Percentiles rank a stretch among this genome's conserved stretches.
phyloP scores from a whole-genome alignment of 2,113 vertebrate species.

The Trinectes maculatus region DNA sequence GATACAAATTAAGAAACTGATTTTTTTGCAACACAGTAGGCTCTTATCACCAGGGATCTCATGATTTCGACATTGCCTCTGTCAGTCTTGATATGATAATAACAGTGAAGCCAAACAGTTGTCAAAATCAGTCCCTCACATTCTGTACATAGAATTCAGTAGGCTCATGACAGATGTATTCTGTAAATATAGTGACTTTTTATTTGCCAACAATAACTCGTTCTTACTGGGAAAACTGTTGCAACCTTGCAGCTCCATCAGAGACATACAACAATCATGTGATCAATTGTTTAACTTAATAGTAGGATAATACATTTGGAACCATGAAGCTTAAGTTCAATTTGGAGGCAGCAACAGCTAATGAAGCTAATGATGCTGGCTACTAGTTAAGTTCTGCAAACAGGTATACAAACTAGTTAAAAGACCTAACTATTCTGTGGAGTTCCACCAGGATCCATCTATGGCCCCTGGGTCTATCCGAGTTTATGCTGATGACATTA shows the following conservation, averaged over 20 bases:
- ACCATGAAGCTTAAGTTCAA: not conserved
- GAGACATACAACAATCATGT: no score
- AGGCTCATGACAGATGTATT: not conserved
- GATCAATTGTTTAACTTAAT: no score
- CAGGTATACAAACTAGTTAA: no score
- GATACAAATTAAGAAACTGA: conserved; percentile 45
- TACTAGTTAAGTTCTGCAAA: not conserved
- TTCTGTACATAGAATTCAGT: not conserved
- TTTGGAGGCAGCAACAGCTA: not conserved
- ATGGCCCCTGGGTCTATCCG: no score
- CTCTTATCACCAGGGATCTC: conserved; percentile 32
- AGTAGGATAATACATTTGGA: no score
- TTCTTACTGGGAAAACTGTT: not conserved
- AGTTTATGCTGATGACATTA: no score
- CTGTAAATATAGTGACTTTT: not conserved
- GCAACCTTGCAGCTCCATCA: not conserved
- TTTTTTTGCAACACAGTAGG: conserved; percentile 48
- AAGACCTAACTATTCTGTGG: no score
- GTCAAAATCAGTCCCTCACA: no score
- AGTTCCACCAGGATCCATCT: no score
- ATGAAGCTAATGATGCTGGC: no score
- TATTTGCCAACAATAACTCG: no score
- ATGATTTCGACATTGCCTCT: conserved; percentile 21
- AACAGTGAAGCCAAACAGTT: conserved; percentile 12
- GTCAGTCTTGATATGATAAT: not conserved